phyloP scores from a whole-genome alignment of 1,140 invertebrate species.

The Bicyclus anynana region DNA sequence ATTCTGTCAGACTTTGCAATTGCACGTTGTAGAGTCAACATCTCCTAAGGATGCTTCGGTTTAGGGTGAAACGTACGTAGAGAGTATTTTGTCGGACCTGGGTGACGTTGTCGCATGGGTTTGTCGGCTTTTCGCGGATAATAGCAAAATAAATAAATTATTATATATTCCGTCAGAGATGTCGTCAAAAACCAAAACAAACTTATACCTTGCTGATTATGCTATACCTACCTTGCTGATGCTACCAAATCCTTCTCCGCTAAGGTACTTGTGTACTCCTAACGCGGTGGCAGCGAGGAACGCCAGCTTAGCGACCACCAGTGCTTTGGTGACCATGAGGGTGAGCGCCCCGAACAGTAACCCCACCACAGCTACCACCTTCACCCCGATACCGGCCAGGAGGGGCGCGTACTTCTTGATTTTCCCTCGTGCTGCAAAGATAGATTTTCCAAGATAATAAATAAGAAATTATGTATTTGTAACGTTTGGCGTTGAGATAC shows the following conservation, averaged over 20 bases:
- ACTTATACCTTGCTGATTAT: not conserved
- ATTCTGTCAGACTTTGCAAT: too few species aligned
- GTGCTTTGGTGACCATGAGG: conserved; percentile 85
- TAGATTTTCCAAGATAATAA: not conserved
- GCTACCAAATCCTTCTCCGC: conserved; percentile 66
- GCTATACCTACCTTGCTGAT: conserved; percentile 51
- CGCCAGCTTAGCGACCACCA: conserved; percentile 86
- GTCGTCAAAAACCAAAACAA: not conserved
- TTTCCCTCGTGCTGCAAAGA: conserved; percentile 81
- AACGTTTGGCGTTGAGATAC: too few species aligned
- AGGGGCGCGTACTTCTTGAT: conserved; percentile 85
- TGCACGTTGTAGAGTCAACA: too few species aligned
- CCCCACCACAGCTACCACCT: conserved; percentile 83
- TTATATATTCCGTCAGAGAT: too few species aligned
- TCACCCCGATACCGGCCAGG: conserved; percentile 81
- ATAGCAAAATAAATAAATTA: too few species aligned
- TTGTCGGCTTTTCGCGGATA: too few species aligned
- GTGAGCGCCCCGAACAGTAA: conserved; percentile 82
- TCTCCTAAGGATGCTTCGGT: too few species aligned
- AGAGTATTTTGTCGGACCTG: too few species aligned
- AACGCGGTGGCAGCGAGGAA: conserved; percentile 83
- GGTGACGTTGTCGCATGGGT: too few species aligned
- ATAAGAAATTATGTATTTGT: too few species aligned
- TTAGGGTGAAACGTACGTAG: too few species aligned
- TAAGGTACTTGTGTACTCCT: conserved; percentile 82